Evolutionary conservation across 2,113 vertebrate genomes (phyloP).

Genomic region (Thamnaconus septentrionalis): DNA sequence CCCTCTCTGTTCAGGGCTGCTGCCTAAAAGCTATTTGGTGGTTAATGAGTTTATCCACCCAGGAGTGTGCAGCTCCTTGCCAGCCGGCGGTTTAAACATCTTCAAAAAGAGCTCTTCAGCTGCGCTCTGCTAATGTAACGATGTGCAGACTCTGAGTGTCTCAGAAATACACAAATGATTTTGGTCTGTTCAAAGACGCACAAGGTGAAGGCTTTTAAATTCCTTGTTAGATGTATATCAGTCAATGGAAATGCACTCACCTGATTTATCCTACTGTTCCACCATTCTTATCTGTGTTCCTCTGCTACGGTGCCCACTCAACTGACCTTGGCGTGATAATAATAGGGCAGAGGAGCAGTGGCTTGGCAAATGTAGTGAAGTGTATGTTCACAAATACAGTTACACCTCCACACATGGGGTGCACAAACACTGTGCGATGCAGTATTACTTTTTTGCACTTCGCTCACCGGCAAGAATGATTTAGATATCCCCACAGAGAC

Average conservation of each 20-base stretch:
- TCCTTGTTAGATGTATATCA: constrained; percentile 18
- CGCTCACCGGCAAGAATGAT: background rate
- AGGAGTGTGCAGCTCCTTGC: constrained; percentile 24
- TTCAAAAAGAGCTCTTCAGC: background rate
- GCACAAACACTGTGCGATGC: background rate
- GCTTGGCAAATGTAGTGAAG: constrained; percentile 15
- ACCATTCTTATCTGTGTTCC: constrained; percentile 42
- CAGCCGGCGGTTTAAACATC: constrained; percentile 12
- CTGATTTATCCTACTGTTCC: constrained; percentile 23
- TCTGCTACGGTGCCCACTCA: constrained; percentile 47
- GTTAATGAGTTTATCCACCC: constrained; percentile 32
- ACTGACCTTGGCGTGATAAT: constrained; percentile 54
- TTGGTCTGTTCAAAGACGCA: constrained; percentile 1
- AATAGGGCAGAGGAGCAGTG: constrained; percentile 40
- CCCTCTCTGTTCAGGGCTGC: constrained; percentile 15
- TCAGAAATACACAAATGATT: background rate
- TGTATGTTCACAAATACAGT: constrained; percentile 28
- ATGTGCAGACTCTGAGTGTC: background rate
- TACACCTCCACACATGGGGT: constrained; percentile 24
- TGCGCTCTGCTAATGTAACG: background rate
- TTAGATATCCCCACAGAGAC: too few species aligned
- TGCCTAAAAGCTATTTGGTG: constrained; percentile 31
- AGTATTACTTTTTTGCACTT: background rate
- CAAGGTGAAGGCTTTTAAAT: constrained; percentile 8
- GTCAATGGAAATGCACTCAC: constrained; percentile 37